Evolutionary conservation across 2,888 invertebrate species (phyloP).

Genomic region (Mesoligia furuncula): DNA sequence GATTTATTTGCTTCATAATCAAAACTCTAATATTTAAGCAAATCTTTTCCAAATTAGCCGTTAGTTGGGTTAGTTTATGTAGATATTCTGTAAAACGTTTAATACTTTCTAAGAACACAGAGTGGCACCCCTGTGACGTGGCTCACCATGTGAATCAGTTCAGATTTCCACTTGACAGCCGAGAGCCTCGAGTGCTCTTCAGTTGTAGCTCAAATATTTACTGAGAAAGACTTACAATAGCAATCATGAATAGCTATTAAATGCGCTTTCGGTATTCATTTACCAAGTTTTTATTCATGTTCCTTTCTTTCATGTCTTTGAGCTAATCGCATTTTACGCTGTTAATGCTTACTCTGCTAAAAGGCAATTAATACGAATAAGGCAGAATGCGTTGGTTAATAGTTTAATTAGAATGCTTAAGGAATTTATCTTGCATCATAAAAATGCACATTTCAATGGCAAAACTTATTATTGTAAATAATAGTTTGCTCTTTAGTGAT

Average conservation of each 20-base stretch:
- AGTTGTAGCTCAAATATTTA: conserved; percentile 69
- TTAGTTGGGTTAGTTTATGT: not conserved
- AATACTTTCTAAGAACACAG: conserved; percentile 16
- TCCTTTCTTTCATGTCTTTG: conserved; percentile 12
- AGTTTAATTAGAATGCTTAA: conserved; percentile 17
- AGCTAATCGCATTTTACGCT: conserved; percentile 37
- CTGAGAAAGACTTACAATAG: conserved; percentile 68
- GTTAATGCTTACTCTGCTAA: conserved; percentile 17
- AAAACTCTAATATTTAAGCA: not conserved
- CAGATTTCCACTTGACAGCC: conserved; percentile 68
- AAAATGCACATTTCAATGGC: conserved; percentile 6
- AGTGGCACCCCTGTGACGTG: conserved; percentile 38
- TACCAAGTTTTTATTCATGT: conserved; percentile 27
- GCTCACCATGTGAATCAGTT: conserved; percentile 72
- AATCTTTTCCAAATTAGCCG: not conserved
- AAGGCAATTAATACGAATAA: conserved; percentile 17
- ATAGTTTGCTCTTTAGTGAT: not conserved
- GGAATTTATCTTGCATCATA: not conserved
- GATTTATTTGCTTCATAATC: not conserved
- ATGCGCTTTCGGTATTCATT: conserved; percentile 36
- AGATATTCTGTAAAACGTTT: not conserved
- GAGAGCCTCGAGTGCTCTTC: conserved; percentile 68
- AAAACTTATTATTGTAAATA: not conserved
- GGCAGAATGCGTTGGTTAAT: conserved; percentile 1
- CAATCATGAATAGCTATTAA: conserved; percentile 60